Percentiles rank a stretch among this genome's conserved stretches.
These are phyloP conservation scores for Hydriomena furcata DNA, from an alignment of 2,888 invertebrate genomes.

Conservation along the genomic window DNA sequence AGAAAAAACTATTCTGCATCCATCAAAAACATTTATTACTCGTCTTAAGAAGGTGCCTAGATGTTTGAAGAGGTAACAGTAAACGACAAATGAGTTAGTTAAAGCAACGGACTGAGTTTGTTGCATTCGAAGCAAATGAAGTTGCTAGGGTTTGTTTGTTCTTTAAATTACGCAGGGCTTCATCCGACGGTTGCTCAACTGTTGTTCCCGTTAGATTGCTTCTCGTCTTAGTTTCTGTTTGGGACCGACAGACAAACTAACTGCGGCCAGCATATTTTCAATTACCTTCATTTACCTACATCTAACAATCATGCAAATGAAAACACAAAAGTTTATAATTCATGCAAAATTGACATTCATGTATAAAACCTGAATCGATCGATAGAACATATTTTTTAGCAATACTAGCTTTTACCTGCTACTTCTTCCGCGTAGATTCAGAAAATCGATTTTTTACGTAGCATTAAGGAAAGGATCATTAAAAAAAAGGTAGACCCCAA, in stretches of 20 bases:
- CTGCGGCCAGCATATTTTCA: slow-evolving; percentile 51
- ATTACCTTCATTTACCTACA: neutral
- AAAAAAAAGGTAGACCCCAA: no score
- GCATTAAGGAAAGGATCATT: no score
- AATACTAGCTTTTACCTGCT: no score
- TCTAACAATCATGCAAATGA: slow-evolving; percentile 8
- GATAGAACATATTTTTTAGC: slow-evolving; percentile 13
- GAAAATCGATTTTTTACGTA: no score
- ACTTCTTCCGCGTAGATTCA: no score
- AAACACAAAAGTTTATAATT: slow-evolving; percentile 8
- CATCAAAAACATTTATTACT: no score
- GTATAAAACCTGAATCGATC: slow-evolving; percentile 15
- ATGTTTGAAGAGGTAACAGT: slow-evolving; percentile 35
- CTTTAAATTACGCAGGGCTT: slow-evolving; percentile 67
- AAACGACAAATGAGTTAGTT: slow-evolving; percentile 57
- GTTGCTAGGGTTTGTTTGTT: slow-evolving; percentile 62
- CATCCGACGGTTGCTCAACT: slow-evolving; percentile 48
- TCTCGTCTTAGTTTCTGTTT: slow-evolving; percentile 63
- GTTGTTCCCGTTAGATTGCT: slow-evolving; percentile 61
- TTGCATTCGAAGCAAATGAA: slow-evolving; percentile 56
- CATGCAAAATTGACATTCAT: slow-evolving; percentile 1
- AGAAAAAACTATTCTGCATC: no score
- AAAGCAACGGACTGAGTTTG: slow-evolving; percentile 56
- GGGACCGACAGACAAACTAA: slow-evolving; percentile 41
- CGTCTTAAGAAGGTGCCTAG: slow-evolving; percentile 20